Conservation (phyloP, 1,140 invertebrate genomes). For the Drosophila seguyi region DNA sequence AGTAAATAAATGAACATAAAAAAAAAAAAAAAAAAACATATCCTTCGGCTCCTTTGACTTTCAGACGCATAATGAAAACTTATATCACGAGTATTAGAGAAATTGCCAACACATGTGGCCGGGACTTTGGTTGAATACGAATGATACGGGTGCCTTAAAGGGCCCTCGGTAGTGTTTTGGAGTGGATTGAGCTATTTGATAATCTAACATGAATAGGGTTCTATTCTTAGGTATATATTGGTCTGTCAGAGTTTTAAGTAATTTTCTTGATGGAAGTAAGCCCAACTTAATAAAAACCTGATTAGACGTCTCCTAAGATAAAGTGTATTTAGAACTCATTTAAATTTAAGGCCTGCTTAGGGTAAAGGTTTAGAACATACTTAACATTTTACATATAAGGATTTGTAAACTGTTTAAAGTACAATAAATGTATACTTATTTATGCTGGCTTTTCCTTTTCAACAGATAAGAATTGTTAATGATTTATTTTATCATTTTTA, state of each 20-base stretch:
- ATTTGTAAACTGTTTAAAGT: background rate
- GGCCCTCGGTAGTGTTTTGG: background rate
- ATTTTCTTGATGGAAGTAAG: background rate
- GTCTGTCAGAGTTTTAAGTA: no score
- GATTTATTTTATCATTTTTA: background rate
- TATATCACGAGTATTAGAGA: slow-evolving; percentile 74
- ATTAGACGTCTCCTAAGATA: background rate
- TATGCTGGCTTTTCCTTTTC: background rate
- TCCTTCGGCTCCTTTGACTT: slow-evolving; percentile 42
- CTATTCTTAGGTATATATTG: no score
- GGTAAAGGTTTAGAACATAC: background rate
- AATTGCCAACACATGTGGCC: slow-evolving; percentile 65
- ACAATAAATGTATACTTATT: background rate
- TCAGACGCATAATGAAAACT: slow-evolving; percentile 71
- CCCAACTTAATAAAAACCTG: background rate
- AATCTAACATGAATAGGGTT: background rate
- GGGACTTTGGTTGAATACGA: slow-evolving; percentile 29
- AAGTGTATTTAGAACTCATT: background rate
- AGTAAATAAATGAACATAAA: no score
- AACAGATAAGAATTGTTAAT: no score
- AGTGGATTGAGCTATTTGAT: slow-evolving; percentile 22
- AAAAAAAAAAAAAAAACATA: no score
- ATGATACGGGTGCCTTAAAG: slow-evolving; percentile 25
- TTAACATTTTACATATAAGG: background rate
- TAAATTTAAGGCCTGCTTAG: background rate